These are phyloP conservation scores for Falco cherrug DNA, from an alignment of 2,797 vertebrate species.

Conservation along the genomic window DNA sequence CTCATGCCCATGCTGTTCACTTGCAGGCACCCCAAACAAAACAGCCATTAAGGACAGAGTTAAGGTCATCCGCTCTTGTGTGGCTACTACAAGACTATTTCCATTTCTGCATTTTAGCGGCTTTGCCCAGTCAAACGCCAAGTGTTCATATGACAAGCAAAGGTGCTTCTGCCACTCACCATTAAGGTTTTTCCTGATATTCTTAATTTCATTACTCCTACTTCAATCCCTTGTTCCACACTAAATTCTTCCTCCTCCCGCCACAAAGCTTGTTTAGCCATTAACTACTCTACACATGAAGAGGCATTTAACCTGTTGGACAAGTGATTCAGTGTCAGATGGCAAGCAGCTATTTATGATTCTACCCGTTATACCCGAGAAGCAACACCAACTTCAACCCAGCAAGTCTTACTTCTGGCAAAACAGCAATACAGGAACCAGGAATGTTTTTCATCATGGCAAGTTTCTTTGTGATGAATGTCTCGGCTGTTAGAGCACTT, in stretches of 20 bases:
- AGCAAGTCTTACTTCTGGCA: not conserved
- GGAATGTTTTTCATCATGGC: not conserved
- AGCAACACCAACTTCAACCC: not conserved
- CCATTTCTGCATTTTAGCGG: not conserved
- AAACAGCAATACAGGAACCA: not conserved
- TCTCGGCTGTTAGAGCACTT: not conserved
- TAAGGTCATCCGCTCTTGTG: not conserved
- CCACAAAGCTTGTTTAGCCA: conserved; percentile 40
- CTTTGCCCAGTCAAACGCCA: not conserved
- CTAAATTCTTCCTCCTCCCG: conserved; percentile 55
- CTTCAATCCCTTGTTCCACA: conserved; percentile 48
- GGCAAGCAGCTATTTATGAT: not conserved
- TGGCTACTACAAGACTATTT: not conserved
- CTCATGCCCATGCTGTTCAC: not conserved
- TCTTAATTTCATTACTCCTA: conserved; percentile 30
- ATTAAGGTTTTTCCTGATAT: not conserved
- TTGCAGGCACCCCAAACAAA: not conserved
- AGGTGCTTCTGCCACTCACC: conserved; percentile 62
- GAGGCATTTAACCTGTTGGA: conserved; percentile 53
- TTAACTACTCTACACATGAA: conserved; percentile 14
- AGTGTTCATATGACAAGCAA: not conserved
- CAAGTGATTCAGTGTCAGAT: conserved; percentile 29
- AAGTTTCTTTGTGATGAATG: fast-evolving
- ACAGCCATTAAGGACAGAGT: not conserved
- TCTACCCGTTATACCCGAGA: conserved; percentile 1